Evolutionary conservation across 2,888 invertebrate genomes (phyloP).

Genomic region (Xylota sylvarum): DNA sequence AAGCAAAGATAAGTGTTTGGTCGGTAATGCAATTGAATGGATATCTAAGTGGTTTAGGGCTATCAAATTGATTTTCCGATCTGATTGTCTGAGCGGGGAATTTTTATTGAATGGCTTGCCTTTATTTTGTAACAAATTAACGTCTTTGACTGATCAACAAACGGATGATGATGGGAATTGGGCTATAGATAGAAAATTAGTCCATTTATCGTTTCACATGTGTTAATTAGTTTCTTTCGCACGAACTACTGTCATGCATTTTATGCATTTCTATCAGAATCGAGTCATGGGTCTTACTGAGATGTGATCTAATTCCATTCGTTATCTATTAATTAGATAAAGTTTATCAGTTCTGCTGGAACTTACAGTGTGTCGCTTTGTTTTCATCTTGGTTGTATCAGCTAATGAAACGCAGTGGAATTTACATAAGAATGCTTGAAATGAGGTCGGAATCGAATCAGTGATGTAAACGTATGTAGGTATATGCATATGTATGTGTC

Average conservation of each 20-base stretch:
- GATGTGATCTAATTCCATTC: not conserved
- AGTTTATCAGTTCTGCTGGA: not conserved
- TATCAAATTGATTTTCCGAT: slow-evolving; percentile 10
- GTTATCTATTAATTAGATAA: not conserved
- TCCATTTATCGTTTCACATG: not conserved
- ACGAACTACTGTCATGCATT: slow-evolving; percentile 1
- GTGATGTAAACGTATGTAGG: not conserved
- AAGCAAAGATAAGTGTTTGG: slow-evolving; percentile 6
- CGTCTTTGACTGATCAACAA: not conserved
- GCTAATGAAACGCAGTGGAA: not conserved
- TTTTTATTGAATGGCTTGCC: not conserved
- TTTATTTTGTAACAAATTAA: not conserved
- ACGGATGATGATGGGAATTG: slow-evolving; percentile 2
- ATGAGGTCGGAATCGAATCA: not conserved
- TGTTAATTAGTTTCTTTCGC: slow-evolving; percentile 1
- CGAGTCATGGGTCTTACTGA: not conserved
- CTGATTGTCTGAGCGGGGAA: not conserved
- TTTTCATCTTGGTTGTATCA: not conserved
- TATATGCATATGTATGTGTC: not conserved
- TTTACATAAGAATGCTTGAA: not conserved
- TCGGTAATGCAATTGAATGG: slow-evolving; percentile 4
- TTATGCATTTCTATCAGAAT: not conserved
- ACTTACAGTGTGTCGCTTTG: not conserved
- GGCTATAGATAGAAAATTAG: not conserved
- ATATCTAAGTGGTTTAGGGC: not conserved